Percentiles rank a stretch among this genome's conserved stretches.
These are phyloP conservation scores for Drosophila kohkoa DNA, from an alignment of 1,140 invertebrate genomes.

Conservation along the genomic window DNA sequence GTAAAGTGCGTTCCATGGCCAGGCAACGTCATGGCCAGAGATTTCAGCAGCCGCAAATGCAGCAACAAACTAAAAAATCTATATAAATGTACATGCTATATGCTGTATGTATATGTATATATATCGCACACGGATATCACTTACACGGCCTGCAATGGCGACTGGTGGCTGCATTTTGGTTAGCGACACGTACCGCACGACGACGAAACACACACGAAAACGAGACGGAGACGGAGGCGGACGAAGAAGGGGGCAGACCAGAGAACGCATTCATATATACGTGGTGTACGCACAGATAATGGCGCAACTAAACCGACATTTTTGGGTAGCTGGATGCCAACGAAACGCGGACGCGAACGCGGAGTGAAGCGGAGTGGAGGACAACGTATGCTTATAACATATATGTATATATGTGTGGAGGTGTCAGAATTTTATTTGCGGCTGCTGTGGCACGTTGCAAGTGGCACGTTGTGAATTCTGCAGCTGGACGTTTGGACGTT, in stretches of 20 bases:
- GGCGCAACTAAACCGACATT: slow-evolving; percentile 70
- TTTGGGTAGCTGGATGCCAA: slow-evolving; percentile 49
- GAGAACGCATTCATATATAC: slow-evolving; percentile 1
- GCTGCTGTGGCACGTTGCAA: slow-evolving; percentile 55
- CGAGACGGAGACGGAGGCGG: neutral
- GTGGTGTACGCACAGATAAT: slow-evolving; percentile 54
- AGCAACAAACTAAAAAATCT: slow-evolving; percentile 54
- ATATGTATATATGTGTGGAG: slow-evolving; percentile 13
- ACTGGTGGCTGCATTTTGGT: slow-evolving; percentile 37
- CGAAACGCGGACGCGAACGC: slow-evolving; percentile 57
- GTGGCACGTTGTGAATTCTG: slow-evolving; percentile 74
- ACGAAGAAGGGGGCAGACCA: neutral
- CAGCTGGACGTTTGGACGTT: slow-evolving; percentile 53
- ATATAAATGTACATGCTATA: slow-evolving; percentile 28
- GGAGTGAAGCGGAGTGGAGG: neutral
- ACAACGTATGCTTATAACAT: slow-evolving; percentile 20
- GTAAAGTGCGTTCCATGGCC: slow-evolving; percentile 7
- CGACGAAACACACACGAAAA: slow-evolving; percentile 2
- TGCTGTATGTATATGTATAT: too few relatives aligned
- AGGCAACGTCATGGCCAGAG: slow-evolving; percentile 28
- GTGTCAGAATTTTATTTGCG: slow-evolving; percentile 65
- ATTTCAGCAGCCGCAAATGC: slow-evolving; percentile 37
- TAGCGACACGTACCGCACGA: slow-evolving; percentile 51
- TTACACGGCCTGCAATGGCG: slow-evolving; percentile 62
- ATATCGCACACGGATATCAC: slow-evolving; percentile 58